A percentile compares a stretch with the other conserved stretches of the same genome.
phyloP scores from a whole-genome alignment of 1,140 invertebrate genomes.

The Brachionus rotundiformis region DNA sequence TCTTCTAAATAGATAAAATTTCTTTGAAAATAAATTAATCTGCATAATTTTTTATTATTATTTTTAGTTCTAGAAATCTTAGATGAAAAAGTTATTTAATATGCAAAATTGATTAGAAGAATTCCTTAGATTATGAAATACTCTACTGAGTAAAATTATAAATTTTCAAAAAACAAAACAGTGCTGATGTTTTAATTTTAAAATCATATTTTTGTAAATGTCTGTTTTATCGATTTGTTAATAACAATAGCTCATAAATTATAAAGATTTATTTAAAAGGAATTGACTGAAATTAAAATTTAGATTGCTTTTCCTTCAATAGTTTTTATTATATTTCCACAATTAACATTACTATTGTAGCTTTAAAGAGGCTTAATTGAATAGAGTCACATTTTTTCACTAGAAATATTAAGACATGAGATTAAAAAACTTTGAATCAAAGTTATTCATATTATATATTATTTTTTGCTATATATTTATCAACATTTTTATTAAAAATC shows the following conservation, averaged over 20 bases:
- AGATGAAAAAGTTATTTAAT: background rate
- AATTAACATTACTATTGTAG: too few species aligned
- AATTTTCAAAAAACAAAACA: background rate
- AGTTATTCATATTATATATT: too few species aligned
- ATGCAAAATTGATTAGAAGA: background rate
- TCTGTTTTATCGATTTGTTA: background rate
- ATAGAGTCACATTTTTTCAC: too few species aligned
- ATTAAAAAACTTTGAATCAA: too few species aligned
- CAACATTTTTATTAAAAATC: too few species aligned
- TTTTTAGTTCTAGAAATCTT: background rate
- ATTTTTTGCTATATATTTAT: too few species aligned
- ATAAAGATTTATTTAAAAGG: background rate
- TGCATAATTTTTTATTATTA: constrained; percentile 16
- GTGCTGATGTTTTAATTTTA: background rate
- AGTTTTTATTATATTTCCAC: too few species aligned
- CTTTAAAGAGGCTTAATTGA: too few species aligned
- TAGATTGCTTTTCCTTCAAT: too few species aligned
- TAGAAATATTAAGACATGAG: too few species aligned
- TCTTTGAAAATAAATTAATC: background rate
- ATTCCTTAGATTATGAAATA: background rate
- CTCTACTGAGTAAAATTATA: constrained; percentile 9
- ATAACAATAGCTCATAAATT: background rate
- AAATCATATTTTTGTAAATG: background rate
- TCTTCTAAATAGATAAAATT: background rate
- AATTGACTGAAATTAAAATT: background rate